Evolutionary conservation across 2,888 invertebrate genomes (phyloP).

Genomic region (Dascillus cervinus): DNA sequence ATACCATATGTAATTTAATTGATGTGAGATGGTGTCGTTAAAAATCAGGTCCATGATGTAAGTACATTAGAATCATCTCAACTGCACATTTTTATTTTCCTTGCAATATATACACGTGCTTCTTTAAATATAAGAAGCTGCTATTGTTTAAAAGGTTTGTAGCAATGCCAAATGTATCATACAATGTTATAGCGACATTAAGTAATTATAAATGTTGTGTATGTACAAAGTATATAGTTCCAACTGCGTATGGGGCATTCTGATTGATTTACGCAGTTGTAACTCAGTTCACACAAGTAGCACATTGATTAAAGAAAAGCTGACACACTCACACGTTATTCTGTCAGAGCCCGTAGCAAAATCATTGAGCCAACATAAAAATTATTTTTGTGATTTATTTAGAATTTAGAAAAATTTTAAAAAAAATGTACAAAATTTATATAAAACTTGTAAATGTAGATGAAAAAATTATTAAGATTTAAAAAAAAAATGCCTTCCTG

Average conservation of each 20-base stretch:
- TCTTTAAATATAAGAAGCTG: too few species aligned
- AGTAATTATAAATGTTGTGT: constrained; percentile 33
- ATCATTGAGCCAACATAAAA: constrained; percentile 39
- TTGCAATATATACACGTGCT: too few species aligned
- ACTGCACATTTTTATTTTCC: too few species aligned
- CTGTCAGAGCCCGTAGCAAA: constrained; percentile 5
- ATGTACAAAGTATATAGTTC: constrained; percentile 42
- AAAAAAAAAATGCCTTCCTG: constrained; percentile 56
- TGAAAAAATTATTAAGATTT: constrained; percentile 40
- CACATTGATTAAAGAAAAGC: constrained; percentile 26
- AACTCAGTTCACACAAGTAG: constrained; percentile 32
- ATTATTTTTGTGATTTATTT: constrained; percentile 48
- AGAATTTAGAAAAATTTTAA: constrained; percentile 41
- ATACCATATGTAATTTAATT: too few species aligned
- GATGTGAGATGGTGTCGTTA: too few species aligned
- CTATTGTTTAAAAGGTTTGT: constrained; percentile 22
- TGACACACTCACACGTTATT: constrained; percentile 1
- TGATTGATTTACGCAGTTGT: constrained; percentile 23
- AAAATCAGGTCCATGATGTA: too few species aligned
- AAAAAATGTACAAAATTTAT: constrained; percentile 49
- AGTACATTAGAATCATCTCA: too few species aligned
- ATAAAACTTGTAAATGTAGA: constrained; percentile 43
- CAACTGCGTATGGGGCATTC: constrained; percentile 29
- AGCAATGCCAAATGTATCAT: constrained; percentile 45
- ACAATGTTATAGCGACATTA: constrained; percentile 35